phyloP scores from a whole-genome alignment of 2,888 invertebrate species.

The Eristalis intricaria region DNA sequence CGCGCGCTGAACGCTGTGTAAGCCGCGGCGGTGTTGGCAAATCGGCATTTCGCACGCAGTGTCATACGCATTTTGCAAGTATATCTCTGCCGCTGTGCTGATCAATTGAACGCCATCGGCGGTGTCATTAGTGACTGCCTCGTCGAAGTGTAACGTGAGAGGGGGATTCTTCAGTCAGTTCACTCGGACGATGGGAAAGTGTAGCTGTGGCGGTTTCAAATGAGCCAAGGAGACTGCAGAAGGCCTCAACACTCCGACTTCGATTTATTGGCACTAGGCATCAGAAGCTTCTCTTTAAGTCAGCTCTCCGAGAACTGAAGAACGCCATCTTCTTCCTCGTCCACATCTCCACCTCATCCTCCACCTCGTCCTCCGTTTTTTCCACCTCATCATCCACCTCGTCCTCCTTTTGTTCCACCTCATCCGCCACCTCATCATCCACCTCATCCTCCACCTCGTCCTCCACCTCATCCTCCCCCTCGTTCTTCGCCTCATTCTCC shows the following conservation, averaged over 20 bases:
- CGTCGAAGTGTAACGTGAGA: neutral
- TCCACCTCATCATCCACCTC: no score
- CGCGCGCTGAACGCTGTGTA: constrained; percentile 8
- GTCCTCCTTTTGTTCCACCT: no score
- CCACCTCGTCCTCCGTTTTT: no score
- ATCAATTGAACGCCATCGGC: constrained; percentile 16
- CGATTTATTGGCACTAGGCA: no score
- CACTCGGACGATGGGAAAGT: neutral
- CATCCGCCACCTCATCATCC: no score
- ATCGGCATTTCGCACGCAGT: constrained; percentile 33
- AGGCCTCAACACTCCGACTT: neutral
- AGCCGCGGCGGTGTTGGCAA: constrained; percentile 10
- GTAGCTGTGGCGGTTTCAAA: neutral
- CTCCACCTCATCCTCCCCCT: no score
- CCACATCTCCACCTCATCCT: no score
- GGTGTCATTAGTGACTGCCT: constrained; percentile 3
- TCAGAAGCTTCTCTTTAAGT: no score
- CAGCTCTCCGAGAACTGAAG: no score
- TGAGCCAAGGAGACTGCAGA: neutral
- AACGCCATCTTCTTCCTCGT: no score
- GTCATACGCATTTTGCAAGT: constrained; percentile 21
- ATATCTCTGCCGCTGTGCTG: neutral
- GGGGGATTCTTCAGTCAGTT: neutral
- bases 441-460: no score
- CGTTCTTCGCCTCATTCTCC: no score